phyloP scores from a whole-genome alignment of 2,797 vertebrate genomes.

The Enteromius radiatus region DNA sequence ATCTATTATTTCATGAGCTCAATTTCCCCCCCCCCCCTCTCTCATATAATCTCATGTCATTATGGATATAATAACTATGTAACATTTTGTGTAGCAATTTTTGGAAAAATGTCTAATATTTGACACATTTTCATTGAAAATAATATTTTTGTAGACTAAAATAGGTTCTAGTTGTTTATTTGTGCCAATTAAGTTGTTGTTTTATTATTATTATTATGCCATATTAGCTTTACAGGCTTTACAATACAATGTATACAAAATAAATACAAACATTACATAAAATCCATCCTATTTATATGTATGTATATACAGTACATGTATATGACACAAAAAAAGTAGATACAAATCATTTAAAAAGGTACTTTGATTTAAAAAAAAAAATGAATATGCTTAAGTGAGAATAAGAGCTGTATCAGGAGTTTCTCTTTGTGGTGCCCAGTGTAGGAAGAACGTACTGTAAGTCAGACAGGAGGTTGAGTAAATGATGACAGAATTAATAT shows the following conservation, averaged over 20 bases:
- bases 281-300: background rate
- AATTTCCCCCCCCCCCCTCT: too few relatives aligned
- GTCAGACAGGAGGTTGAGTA: background rate
- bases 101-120: background rate
- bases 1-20: background rate
- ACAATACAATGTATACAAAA: background rate
- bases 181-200: too few relatives aligned
- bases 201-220: too few relatives aligned
- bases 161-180: background rate
- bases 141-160: background rate
- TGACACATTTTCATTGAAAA: background rate
- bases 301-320: too few relatives aligned
- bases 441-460: background rate
- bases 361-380: background rate
- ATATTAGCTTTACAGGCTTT: background rate
- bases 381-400: background rate
- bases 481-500: constrained; percentile 6
- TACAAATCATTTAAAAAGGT: background rate
- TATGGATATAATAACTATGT: background rate
- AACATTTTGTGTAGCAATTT: background rate
- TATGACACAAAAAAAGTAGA: background rate
- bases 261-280: background rate
- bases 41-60: background rate
- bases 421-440: background rate
- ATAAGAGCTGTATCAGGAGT: background rate